Conservation (phyloP, 2,888 invertebrate genomes). For the Acheta domesticus region DNA sequence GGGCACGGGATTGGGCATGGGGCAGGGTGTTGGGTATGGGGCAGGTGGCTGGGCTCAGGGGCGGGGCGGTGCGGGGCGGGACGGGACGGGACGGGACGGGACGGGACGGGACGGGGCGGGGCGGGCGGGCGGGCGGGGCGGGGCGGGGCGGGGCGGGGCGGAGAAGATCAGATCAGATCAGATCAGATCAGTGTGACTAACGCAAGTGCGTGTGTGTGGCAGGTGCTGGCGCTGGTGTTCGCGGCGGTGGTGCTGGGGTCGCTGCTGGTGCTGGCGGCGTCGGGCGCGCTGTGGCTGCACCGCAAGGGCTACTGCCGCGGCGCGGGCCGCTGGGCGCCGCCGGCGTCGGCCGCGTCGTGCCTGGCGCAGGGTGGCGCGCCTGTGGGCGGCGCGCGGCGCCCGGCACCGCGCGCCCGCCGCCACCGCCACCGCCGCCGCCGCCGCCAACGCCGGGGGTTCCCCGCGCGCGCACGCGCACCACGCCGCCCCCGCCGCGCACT, state of each 20-base stretch:
- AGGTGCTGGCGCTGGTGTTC: slow-evolving; percentile 52
- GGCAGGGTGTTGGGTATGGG: rapidly evolving
- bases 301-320: slow-evolving; percentile 54
- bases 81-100: no score
- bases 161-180: no score
- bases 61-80: no score
- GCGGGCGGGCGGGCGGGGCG: no score
- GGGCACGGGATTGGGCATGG: no score
- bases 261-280: slow-evolving; percentile 54
- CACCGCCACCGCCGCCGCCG: slow-evolving; percentile 46
- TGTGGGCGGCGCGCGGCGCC: slow-evolving; percentile 40
- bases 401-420: slow-evolving; percentile 42
- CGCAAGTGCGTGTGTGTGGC: slow-evolving; percentile 33
- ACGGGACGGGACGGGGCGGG: no score
- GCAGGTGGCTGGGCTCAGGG: no score
- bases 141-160: no score
- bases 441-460: slow-evolving; percentile 46
- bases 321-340: slow-evolving; percentile 45
- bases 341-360: slow-evolving; percentile 31
- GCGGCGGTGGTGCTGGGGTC: slow-evolving; percentile 54
- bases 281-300: slow-evolving; percentile 57
- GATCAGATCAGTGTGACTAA: no score
- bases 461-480: slow-evolving; percentile 61
- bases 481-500: slow-evolving; percentile 50
- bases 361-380: slow-evolving; percentile 29